Evolutionary conservation across 2,113 vertebrate species (phyloP), one percentile per base, ranked within the genome.

Genomic region (Scomber japonicus): DNA sequence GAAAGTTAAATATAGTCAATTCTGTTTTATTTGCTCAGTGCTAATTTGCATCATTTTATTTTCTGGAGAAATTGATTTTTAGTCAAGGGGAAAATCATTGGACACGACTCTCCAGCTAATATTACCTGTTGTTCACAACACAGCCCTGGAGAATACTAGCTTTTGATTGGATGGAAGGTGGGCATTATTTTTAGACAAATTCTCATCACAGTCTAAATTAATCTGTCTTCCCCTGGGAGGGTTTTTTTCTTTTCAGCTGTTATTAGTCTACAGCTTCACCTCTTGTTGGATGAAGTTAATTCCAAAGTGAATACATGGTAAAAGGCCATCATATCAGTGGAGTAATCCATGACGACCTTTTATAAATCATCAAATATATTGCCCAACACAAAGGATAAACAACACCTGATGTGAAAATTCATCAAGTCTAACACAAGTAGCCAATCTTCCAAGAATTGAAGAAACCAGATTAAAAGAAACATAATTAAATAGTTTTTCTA

Each of bases 181-280:
- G 16, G 46, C 4, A 12, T 67, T 61, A 40, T 68, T 78, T 49
- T 69, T 56, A 75, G 49, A 48, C 46, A 31, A 65, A 62, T 81
- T 63, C 55, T 66, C 74, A 48, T 72, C 50, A 64, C 44, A 12
- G 16, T 45, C 10, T 62, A 64, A 77, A 70, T 64, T n/a, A 65
- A 65, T 75, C 15, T 15, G 0, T 0, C n/a, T 49, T 13, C 62
- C 67, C 74, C 16, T 5, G 56, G 49, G 73, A 71, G 16, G 64
- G 49, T 70, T 12, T 27, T 27, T 27, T 51, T 63, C 55, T 54
- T 13, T 54, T 71, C 27, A 35, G 51, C 3, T 16, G 35, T 50
- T 56, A 57, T 57, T 59, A 59, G 61, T 51, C 48, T 11, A 13
- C 67, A 57, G 30, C 30, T 35, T 46, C 11, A 40, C 24, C 31